Percentiles rank a stretch among this genome's conserved stretches.
These are phyloP conservation scores for Campoletis raptor DNA, from an alignment of 2,888 invertebrate species.

Conservation along the genomic window DNA sequence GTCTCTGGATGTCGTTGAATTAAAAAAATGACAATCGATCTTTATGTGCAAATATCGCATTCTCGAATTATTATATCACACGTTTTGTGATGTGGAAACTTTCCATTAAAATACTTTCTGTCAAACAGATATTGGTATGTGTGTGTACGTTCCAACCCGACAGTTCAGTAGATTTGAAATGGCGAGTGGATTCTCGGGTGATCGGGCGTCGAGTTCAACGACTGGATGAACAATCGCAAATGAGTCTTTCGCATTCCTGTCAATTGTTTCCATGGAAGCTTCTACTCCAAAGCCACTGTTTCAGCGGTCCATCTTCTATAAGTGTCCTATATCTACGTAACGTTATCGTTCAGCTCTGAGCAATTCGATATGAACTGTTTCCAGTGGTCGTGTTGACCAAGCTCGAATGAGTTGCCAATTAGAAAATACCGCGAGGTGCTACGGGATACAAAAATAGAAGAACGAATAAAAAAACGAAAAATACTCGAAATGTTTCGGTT, in stretches of 20 bases:
- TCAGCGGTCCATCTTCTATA: slow-evolving; percentile 7
- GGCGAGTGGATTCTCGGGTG: slow-evolving; percentile 44
- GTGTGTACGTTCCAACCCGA: neutral
- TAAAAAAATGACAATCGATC: neutral
- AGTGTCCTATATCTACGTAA: slow-evolving; percentile 9
- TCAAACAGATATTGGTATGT: too few species aligned
- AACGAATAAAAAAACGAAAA: neutral
- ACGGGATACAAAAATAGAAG: too few species aligned
- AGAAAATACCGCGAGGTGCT: neutral
- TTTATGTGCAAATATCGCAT: too few species aligned
- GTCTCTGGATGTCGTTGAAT: neutral
- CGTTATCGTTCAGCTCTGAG: slow-evolving; percentile 14
- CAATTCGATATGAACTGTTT: neutral
- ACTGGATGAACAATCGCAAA: slow-evolving; percentile 45
- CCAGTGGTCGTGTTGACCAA: neutral
- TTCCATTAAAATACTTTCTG: neutral
- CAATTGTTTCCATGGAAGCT: slow-evolving; percentile 1
- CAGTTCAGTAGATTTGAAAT: slow-evolving; percentile 22
- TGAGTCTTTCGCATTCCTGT: slow-evolving; percentile 25
- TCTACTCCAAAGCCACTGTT: slow-evolving; percentile 3
- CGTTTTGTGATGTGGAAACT: neutral
- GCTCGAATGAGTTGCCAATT: slow-evolving; percentile 17
- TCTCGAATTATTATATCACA: neutral
- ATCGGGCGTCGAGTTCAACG: slow-evolving; percentile 51
- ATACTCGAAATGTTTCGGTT: neutral